Percentiles rank a stretch among this genome's conserved stretches.
Conservation (phyloP, 1,140 invertebrate species). For the Drosophila mayri region DNA sequence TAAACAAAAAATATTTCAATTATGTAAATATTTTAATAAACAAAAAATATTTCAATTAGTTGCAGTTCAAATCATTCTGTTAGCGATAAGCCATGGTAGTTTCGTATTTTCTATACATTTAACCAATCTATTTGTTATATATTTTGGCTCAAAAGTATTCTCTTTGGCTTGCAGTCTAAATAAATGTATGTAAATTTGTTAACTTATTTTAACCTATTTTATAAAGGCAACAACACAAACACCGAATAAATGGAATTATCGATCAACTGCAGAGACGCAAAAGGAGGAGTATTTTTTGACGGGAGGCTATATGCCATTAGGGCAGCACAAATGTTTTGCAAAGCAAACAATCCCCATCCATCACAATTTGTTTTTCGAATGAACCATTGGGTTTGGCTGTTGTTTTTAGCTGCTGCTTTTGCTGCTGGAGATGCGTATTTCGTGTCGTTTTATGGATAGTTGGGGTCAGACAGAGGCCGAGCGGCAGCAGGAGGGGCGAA, state of each 20-base stretch:
- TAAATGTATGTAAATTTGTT: constrained; percentile 7
- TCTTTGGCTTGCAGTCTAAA: background rate
- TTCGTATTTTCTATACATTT: background rate
- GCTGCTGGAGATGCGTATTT: constrained; percentile 31
- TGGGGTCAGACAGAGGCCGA: background rate
- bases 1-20: constrained; percentile 35
- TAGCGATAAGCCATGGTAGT: background rate
- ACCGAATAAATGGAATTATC: constrained; percentile 44
- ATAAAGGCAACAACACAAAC: constrained; percentile 16
- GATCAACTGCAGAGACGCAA: constrained; percentile 1
- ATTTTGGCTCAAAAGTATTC: background rate
- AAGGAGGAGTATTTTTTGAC: constrained; percentile 1
- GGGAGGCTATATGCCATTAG: constrained; percentile 31
- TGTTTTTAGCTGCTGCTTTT: constrained; percentile 47
- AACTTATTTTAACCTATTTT: constrained; percentile 64
- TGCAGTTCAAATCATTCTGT: background rate
- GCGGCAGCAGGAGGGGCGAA: background rate
- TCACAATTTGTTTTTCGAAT: constrained; percentile 70
- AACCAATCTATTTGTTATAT: background rate
- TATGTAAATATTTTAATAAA: background rate
- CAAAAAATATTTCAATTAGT: constrained; percentile 14
- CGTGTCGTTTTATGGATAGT: constrained; percentile 36
- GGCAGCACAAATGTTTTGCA: constrained; percentile 63
- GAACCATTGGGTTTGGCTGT: constrained; percentile 35
- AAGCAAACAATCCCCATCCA: constrained; percentile 76